Evolutionary conservation across 1,140 invertebrate species (phyloP), one percentile per base, ranked within the genome.

Genomic region (Harpegnathos saltator): DNA sequence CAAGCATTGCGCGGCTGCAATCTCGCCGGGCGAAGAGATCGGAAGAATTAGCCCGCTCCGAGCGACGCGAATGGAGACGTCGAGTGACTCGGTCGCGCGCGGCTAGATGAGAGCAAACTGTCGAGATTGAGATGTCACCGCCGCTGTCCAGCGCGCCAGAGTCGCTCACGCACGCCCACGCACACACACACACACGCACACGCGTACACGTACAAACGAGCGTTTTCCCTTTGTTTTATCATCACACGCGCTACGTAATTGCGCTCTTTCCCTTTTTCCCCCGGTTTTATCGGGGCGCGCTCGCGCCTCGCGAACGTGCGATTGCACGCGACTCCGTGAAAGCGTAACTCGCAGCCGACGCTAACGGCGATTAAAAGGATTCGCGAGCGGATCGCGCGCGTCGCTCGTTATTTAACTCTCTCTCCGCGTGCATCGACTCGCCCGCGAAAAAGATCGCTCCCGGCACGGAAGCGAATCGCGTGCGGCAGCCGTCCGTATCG

Each of bases 341-440:
- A 73, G 22, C 22, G 17, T 48, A 19, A 29, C 48, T 44, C 38
- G 19, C 72, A 54, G 17, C 11, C 5, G 26, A 44, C 65, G 56
- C 65, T 52, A 77, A 19, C 15, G n/a, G 22, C 38, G 65, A 77
- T 77, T 77, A 77, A 52, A 62, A 65, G 26, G 26, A 65, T 75
- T 75, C 44, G 59, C n/a, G n/a, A n/a, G n/a, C n/a, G n/a, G n/a
- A n/a, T n/a, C n/a, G n/a, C n/a, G 19, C 26, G 9, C 26, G 48
- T 17, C 15, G 38, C 38, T 38, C 38, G 44, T 75, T 77, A 75
- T 65, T 77, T 33, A 65, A 77, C 33, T n/a, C 54, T n/a, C n/a
- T n/a, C n/a, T n/a, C n/a, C n/a, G n/a, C n/a, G n/a, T 9, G 38
- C 7, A 11, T 44, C 38, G 11, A 44, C 3, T 44, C 38, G 3